Percentiles rank a stretch among this genome's conserved stretches.
phyloP scores from a whole-genome alignment of 37 sponge, comb jelly and placozoan species.

The Halisarca cf. caerulea region DNA sequence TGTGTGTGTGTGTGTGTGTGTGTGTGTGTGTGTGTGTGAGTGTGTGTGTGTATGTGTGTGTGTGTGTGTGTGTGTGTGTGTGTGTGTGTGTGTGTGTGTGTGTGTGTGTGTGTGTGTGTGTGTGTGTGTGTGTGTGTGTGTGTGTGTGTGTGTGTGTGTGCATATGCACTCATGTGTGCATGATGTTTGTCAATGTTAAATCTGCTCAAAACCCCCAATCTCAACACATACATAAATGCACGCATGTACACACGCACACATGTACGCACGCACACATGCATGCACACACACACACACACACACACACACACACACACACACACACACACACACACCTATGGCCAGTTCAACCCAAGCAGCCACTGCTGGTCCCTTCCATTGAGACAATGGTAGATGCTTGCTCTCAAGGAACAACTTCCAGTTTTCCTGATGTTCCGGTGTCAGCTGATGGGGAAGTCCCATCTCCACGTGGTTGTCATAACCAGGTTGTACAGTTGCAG shows the following conservation, averaged over 20 bases:
- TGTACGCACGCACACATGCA: neutral
- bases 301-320: neutral
- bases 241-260: neutral
- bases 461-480: constrained; percentile 1
- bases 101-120: constrained; percentile 32
- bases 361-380: constrained; percentile 54
- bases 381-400: constrained; percentile 48
- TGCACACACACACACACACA: neutral
- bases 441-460: neutral
- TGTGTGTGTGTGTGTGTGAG: constrained; percentile 26
- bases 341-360: constrained; percentile 69
- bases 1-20: constrained; percentile 56
- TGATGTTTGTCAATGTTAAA: too few relatives aligned
- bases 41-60: constrained; percentile 34
- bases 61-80: constrained; percentile 31
- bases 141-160: neutral
- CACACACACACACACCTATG: constrained; percentile 10
- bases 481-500: neutral
- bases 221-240: neutral
- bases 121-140: constrained; percentile 23
- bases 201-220: too few relatives aligned
- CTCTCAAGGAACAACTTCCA: constrained; percentile 47
- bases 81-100: constrained; percentile 30
- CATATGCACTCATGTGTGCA: too few relatives aligned
- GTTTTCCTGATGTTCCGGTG: constrained; percentile 15